Evolutionary conservation across 2,888 invertebrate species (phyloP).

Genomic region (Hypena proboscidalis): DNA sequence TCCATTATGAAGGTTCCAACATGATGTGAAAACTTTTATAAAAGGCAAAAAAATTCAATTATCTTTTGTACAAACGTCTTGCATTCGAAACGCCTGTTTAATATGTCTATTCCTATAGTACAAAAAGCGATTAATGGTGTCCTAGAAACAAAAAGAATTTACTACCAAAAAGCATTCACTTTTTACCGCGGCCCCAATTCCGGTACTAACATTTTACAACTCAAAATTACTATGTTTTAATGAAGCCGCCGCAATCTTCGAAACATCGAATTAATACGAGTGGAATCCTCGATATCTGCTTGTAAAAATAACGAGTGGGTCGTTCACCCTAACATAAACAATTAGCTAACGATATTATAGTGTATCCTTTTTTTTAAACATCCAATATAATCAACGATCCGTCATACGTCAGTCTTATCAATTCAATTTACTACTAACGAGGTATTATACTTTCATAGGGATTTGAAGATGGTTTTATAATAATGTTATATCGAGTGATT

Average conservation of each 20-base stretch:
- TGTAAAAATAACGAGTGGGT: conserved; percentile 38
- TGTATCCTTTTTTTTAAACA: conserved; percentile 55
- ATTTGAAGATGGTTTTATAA: too few species aligned
- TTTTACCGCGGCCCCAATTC: conserved; percentile 17
- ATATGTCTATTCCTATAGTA: too few species aligned
- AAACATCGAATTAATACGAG: conserved; percentile 16
- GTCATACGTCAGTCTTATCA: too few species aligned
- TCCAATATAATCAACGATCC: too few species aligned
- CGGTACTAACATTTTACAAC: conserved; percentile 32
- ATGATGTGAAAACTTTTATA: too few species aligned
- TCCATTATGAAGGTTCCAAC: too few species aligned
- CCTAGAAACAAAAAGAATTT: conserved; percentile 3
- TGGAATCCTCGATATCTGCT: conserved; percentile 28
- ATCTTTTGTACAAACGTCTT: too few species aligned
- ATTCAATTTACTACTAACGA: too few species aligned
- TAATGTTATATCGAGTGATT: too few species aligned
- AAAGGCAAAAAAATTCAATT: too few species aligned
- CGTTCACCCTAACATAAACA: conserved; percentile 36
- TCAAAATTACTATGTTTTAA: conserved; percentile 38
- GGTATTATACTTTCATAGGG: too few species aligned
- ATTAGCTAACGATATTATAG: conserved; percentile 41
- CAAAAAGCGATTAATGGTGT: not conserved
- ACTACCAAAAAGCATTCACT: conserved; percentile 3
- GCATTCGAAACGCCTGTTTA: too few species aligned
- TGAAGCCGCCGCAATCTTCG: conserved; percentile 21